These are phyloP conservation scores for Tiliacea citrago DNA, from an alignment of 2,888 invertebrate species.

Conservation along the genomic window DNA sequence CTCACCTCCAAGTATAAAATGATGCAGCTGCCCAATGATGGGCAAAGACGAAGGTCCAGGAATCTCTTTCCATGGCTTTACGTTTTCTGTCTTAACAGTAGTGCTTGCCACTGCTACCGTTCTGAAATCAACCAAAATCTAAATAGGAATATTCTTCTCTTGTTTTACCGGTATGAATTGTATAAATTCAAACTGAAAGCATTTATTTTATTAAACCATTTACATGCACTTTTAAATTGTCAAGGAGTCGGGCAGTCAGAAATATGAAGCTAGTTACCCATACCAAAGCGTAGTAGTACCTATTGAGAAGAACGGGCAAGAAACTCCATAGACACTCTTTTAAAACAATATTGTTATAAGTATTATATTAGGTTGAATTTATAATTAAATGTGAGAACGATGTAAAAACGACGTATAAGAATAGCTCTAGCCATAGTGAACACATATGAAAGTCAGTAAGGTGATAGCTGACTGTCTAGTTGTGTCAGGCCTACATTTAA, in stretches of 20 bases:
- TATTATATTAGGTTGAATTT: background rate
- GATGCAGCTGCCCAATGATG: slow-evolving; percentile 77
- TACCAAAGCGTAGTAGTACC: background rate
- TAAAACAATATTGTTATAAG: background rate
- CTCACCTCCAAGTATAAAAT: slow-evolving; percentile 78
- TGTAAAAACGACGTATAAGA: background rate
- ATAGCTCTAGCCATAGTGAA: background rate
- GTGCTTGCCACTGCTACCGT: slow-evolving; percentile 40
- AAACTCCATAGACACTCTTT: background rate
- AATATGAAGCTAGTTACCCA: background rate
- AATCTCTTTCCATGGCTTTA: slow-evolving; percentile 79
- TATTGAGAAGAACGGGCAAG: background rate
- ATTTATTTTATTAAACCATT: background rate
- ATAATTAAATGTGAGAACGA: background rate
- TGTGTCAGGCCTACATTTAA: background rate
- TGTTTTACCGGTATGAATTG: background rate
- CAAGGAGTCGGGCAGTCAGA: background rate
- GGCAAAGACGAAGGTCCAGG: slow-evolving; percentile 87
- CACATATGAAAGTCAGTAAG: background rate
- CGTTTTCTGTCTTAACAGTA: slow-evolving; percentile 35
- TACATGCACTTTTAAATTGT: background rate
- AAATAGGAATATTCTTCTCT: background rate
- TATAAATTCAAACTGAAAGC: too few species aligned
- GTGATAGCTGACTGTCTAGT: background rate
- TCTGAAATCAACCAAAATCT: slow-evolving; percentile 22